Conservation (phyloP, 2,113 vertebrate species). For the Bombycilla garrulus region DNA sequence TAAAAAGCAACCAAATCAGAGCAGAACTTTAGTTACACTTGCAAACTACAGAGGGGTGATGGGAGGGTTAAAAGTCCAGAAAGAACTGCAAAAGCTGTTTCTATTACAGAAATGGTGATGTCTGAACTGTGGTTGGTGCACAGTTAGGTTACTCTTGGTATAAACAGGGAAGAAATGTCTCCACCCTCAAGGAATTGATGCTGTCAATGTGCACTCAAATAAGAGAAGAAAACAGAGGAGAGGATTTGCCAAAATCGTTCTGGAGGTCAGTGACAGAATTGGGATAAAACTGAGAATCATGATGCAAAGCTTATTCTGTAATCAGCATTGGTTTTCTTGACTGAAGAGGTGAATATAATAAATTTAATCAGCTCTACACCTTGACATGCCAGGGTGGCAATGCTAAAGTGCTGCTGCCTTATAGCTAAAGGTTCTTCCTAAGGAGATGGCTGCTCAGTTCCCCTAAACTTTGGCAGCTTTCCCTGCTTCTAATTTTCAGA, state of each 20-base stretch:
- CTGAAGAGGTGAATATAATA: neutral
- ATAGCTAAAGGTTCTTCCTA: neutral
- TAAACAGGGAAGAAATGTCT: neutral
- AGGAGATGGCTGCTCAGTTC: neutral
- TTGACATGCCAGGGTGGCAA: neutral
- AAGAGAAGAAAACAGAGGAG: neutral
- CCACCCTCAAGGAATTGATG: neutral
- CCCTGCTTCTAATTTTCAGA: neutral
- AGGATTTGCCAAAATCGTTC: neutral
- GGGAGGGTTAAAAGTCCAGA: neutral
- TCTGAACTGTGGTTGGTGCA: neutral
- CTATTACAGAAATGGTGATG: neutral
- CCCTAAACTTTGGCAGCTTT: neutral
- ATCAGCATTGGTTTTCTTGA: neutral
- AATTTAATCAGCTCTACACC: neutral
- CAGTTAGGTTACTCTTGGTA: neutral
- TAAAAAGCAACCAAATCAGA: neutral
- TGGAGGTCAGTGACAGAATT: neutral
- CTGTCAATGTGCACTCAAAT: neutral
- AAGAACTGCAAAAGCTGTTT: neutral
- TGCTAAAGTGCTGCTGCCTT: neutral
- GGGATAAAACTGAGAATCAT: neutral
- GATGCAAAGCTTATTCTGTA: neutral
- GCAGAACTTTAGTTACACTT: neutral
- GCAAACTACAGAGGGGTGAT: neutral